Base-by-base conservation (phyloP, 2,797 vertebrate species). In the Smutsia temminckii region DNA sequence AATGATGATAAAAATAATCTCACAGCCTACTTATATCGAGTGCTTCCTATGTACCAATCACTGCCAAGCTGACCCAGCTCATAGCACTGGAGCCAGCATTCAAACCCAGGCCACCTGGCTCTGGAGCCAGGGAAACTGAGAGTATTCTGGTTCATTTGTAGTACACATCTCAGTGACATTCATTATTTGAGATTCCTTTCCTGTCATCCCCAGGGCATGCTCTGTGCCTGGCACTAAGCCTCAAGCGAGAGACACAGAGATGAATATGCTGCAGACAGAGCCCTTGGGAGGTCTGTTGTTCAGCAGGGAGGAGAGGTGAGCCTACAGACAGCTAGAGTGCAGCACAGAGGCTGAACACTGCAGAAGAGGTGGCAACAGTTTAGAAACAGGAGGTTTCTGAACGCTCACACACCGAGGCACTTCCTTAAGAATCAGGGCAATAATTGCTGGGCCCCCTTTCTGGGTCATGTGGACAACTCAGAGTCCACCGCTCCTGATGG, bases 361-460 rank as follows among this genome's bases (percentile, higher is more conserved):
- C 42, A 21, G 25, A 84, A 10, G 21, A 75, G 8, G 27, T 14
- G 4, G 64, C 5, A 63, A 51, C 2, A 9, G 27, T 4, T 6
- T 25, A 0, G 5, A 21, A 32, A 68, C 17, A 34, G 18, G 68
- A 80, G 40, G 9, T 13, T 6, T 42, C 8, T 23, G 32, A 25
- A 51, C n/a, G 20, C 0, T 9, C 2, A 3, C 10, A 2, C 11
- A 2, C 1, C 0, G 0, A 75, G 21, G 42, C 12, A 4, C 0
- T 1, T 42, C 17, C 11, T 79, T 3, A 2, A 34, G 29, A 57
- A 11, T 18, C 75, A 34, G 9, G 1, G 23, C 29, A 12, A 61
- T 34, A 4, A 68, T 23, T 59, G 75, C 63, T 29, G 37, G 42
- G 40, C 16, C 4, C 32, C 9, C 23, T 85, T 86, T 34, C 63